phyloP scores from a whole-genome alignment of 2,888 invertebrate species.

The Troglohyphantes excavatus region DNA sequence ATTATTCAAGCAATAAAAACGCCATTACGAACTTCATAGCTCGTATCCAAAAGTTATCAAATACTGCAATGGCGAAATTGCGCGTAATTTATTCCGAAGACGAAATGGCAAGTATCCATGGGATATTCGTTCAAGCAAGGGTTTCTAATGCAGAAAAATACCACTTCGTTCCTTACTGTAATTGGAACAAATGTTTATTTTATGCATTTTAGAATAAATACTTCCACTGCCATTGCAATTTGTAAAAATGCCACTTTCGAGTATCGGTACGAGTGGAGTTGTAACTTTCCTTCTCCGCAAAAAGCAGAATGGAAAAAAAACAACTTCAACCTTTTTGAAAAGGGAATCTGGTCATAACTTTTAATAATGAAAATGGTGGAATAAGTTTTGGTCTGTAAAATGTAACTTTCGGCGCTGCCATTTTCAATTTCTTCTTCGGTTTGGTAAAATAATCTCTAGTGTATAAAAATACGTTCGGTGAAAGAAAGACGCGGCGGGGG shows the following conservation, averaged over 20 bases:
- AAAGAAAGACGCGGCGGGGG: conserved; percentile 18
- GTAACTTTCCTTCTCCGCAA: conserved; percentile 7
- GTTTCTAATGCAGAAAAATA: conserved; percentile 51
- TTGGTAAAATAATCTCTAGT: conserved; percentile 73
- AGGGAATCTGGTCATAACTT: conserved; percentile 78
- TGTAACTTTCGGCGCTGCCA: conserved; percentile 74
- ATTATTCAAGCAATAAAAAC: conserved; percentile 69
- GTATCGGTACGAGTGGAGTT: conserved; percentile 22
- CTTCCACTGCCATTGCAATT: conserved; percentile 48
- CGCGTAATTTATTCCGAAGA: conserved; percentile 68
- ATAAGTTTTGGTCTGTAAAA: conserved; percentile 76
- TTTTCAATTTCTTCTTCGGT: conserved; percentile 77
- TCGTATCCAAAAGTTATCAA: conserved; percentile 17
- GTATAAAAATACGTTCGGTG: conserved; percentile 71
- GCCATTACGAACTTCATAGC: conserved; percentile 58
- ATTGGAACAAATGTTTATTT: conserved; percentile 78
- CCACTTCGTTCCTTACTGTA: conserved; percentile 65
- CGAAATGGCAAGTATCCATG: conserved; percentile 53
- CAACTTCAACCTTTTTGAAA: conserved; percentile 50
- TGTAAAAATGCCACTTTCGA: conserved; percentile 57
- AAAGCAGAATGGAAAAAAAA: conserved; percentile 40
- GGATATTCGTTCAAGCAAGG: conserved; percentile 55
- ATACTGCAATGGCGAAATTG: conserved; percentile 40
- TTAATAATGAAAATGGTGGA: conserved; percentile 78
- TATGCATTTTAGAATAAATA: conserved; percentile 64